Evolutionary conservation across 2,113 vertebrate genomes (phyloP).

Genomic region (Talpa occidentalis): DNA sequence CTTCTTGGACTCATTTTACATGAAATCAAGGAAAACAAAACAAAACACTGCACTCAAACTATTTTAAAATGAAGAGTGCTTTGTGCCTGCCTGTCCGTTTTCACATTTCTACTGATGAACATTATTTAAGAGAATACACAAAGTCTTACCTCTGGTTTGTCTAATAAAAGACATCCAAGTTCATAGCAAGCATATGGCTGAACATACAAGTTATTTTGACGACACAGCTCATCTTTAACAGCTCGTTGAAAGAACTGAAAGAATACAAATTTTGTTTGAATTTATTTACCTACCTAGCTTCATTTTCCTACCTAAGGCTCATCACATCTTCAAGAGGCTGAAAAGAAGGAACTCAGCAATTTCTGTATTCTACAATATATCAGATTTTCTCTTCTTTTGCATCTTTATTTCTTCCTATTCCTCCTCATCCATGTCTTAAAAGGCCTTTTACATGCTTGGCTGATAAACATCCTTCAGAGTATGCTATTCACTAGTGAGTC

Average conservation of each 20-base stretch:
- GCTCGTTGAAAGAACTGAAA: slow-evolving; percentile 95
- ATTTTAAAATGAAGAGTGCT: neutral
- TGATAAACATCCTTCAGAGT: neutral
- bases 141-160: slow-evolving; percentile 93
- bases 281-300: neutral
- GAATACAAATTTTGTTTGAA: neutral
- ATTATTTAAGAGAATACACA: neutral
- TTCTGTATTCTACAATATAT: neutral
- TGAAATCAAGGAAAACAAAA: neutral
- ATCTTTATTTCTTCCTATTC: neutral
- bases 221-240: slow-evolving; percentile 92
- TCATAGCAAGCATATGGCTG: slow-evolving; percentile 98
- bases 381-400: neutral
- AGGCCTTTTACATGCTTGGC: neutral
- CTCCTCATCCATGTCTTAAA: neutral
- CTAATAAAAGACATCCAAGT: slow-evolving; percentile 95
- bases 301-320: neutral
- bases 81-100: neutral
- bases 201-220: slow-evolving; percentile 93
- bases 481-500: neutral
- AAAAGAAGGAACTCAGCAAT: neutral
- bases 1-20: neutral
- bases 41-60: neutral
- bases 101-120: neutral
- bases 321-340: neutral